Conservation (phyloP, 2,113 vertebrate genomes). For the Nibea albiflora region DNA sequence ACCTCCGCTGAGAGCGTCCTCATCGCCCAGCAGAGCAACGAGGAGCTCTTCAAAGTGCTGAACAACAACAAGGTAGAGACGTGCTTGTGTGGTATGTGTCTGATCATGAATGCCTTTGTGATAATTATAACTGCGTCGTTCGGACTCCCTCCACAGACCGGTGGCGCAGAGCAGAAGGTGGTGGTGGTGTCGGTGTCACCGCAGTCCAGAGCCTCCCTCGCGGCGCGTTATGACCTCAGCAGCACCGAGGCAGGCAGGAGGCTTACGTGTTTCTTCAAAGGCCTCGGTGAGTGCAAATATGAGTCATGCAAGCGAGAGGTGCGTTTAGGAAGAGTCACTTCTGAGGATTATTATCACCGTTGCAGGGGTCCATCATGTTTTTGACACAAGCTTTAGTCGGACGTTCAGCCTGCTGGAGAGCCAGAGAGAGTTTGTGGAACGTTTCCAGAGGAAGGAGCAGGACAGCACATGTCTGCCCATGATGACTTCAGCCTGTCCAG, state of each 20-base stretch:
- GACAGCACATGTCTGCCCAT: conserved; percentile 88
- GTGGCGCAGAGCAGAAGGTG: conserved; percentile 80
- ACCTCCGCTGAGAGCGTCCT: conserved; percentile 96
- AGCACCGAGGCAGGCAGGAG: conserved; percentile 87
- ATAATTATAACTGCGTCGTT: background rate
- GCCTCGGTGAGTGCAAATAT: conserved; percentile 83
- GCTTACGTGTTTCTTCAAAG: conserved; percentile 91
- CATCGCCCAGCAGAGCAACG: conserved; percentile 94
- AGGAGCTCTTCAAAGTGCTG: conserved; percentile 89
- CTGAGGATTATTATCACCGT: conserved; percentile 1
- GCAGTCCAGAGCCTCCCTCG: conserved; percentile 93
- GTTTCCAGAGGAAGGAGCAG: conserved; percentile 85
- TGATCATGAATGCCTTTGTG: background rate
- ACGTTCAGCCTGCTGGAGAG: conserved; percentile 96
- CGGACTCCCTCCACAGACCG: conserved; percentile 43
- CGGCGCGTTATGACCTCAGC: conserved; percentile 86
- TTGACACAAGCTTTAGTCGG: conserved; percentile 94
- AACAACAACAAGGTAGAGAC: conserved; percentile 86
- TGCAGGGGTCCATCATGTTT: conserved; percentile 92
- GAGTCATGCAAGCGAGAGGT: background rate
- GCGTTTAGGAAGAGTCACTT: background rate
- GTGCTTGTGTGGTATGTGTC: background rate
- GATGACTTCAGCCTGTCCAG: conserved; percentile 95
- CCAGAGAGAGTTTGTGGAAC: conserved; percentile 91
- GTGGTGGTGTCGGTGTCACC: conserved; percentile 94